Evolutionary conservation across 2,113 vertebrate genomes (phyloP).

Genomic region (Circaetus gallicus): DNA sequence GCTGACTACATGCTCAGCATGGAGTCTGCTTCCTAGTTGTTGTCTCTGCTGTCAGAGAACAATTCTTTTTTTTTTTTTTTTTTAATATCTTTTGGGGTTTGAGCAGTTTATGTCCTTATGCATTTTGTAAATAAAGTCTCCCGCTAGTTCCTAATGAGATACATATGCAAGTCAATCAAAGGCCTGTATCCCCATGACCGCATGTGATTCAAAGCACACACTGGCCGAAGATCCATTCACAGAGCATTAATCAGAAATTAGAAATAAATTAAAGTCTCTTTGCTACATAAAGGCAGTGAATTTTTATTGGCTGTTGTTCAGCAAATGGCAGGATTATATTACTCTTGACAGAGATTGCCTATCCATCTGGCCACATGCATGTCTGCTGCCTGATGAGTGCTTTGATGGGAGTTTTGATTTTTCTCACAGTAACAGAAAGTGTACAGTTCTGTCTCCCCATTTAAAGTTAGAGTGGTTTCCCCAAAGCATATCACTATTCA

Average conservation of each 20-base stretch:
- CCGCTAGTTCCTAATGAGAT: slow-evolving; percentile 23
- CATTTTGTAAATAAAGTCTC: slow-evolving; percentile 18
- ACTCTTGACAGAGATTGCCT: slow-evolving; percentile 29
- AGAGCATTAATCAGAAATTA: slow-evolving; percentile 52
- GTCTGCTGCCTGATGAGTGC: neutral
- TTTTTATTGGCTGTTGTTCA: slow-evolving; percentile 56
- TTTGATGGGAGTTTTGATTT: neutral
- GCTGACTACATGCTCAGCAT: neutral
- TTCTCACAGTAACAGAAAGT: neutral
- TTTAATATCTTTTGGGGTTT: neutral
- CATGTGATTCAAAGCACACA: neutral
- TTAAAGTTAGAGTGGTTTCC: neutral
- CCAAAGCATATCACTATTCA: neutral
- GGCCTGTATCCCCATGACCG: neutral
- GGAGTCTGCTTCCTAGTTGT: neutral
- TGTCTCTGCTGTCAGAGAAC: neutral
- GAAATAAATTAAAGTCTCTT: slow-evolving; percentile 6
- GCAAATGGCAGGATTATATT: slow-evolving; percentile 33
- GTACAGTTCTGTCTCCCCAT: neutral
- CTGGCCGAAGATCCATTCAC: neutral
- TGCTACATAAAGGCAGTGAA: neutral
- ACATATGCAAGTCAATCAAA: slow-evolving; percentile 19
- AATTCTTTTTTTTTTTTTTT: neutral
- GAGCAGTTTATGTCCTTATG: neutral
- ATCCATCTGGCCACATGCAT: slow-evolving; percentile 31